Evolutionary conservation across 2,888 invertebrate genomes (phyloP).

Genomic region (Epistrophella euchroma): DNA sequence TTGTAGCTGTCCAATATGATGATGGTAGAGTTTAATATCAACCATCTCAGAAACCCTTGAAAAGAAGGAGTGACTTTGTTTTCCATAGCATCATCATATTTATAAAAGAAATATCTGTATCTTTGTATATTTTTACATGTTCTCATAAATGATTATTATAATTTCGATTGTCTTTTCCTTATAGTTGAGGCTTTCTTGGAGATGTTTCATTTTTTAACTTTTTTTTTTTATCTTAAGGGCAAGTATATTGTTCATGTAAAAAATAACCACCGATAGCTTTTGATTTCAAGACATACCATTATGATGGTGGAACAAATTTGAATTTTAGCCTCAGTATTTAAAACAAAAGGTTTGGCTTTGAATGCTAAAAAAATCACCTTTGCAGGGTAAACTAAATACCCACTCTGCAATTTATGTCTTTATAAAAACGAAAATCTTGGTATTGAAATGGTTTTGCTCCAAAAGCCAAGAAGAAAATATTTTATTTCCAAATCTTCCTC

Average conservation of each 20-base stretch:
- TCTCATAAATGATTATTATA: slow-evolving; percentile 19
- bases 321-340: not conserved
- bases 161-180: slow-evolving; percentile 16
- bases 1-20: slow-evolving; percentile 10
- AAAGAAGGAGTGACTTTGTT: slow-evolving; percentile 37
- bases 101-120: slow-evolving; percentile 4
- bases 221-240: slow-evolving; percentile 2
- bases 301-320: not conserved
- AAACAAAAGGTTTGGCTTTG: too few relatives aligned
- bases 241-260: not conserved
- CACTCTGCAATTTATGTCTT: too few relatives aligned
- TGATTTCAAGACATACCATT: not conserved
- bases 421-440: too few relatives aligned
- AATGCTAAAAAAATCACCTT: too few relatives aligned
- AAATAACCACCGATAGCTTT: not conserved
- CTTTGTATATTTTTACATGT: slow-evolving; percentile 1
- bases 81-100: slow-evolving; percentile 12
- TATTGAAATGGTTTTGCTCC: too few relatives aligned
- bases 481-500: too few relatives aligned
- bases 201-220: not conserved
- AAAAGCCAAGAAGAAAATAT: too few relatives aligned
- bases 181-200: not conserved
- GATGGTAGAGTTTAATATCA: slow-evolving; percentile 14
- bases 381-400: too few relatives aligned
- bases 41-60: not conserved